These are phyloP conservation scores for Lasaia peninsularis DNA, from an alignment of 1,140 invertebrate genomes.

Conservation along the genomic window DNA sequence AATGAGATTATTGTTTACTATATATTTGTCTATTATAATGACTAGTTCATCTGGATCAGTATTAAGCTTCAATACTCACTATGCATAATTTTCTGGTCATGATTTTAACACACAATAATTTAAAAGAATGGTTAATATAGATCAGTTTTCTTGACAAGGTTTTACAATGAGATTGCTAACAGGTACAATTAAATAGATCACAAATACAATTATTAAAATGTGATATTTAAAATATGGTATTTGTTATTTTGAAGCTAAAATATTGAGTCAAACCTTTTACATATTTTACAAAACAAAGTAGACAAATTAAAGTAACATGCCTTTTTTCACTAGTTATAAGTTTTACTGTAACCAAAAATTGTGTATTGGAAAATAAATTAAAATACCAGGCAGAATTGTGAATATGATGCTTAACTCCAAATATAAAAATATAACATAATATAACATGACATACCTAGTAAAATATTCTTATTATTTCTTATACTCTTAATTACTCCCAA, in stretches of 20 bases:
- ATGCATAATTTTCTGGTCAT: neutral
- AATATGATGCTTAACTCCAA: neutral
- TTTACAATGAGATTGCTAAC: too few relatives aligned
- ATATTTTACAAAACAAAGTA: too few relatives aligned
- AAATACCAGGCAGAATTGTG: neutral
- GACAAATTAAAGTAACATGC: neutral
- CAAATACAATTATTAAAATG: too few relatives aligned
- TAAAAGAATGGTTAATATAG: too few relatives aligned
- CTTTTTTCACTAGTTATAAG: neutral
- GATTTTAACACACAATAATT: neutral
- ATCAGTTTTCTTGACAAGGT: too few relatives aligned
- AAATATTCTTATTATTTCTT: neutral
- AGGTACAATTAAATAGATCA: too few relatives aligned
- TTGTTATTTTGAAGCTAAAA: too few relatives aligned
- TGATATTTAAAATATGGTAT: too few relatives aligned
- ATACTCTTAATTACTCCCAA: neutral
- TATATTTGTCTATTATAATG: slow-evolving; percentile 40
- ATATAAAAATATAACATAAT: neutral
- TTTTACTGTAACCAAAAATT: neutral
- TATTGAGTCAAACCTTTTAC: too few relatives aligned
- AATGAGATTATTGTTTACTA: slow-evolving; percentile 42
- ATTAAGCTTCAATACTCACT: slow-evolving; percentile 19
- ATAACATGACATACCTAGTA: neutral
- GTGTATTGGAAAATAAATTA: neutral
- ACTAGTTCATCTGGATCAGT: slow-evolving; percentile 57